phyloP scores from a whole-genome alignment of 2,888 invertebrate species.

The Pediacus dermestoides region DNA sequence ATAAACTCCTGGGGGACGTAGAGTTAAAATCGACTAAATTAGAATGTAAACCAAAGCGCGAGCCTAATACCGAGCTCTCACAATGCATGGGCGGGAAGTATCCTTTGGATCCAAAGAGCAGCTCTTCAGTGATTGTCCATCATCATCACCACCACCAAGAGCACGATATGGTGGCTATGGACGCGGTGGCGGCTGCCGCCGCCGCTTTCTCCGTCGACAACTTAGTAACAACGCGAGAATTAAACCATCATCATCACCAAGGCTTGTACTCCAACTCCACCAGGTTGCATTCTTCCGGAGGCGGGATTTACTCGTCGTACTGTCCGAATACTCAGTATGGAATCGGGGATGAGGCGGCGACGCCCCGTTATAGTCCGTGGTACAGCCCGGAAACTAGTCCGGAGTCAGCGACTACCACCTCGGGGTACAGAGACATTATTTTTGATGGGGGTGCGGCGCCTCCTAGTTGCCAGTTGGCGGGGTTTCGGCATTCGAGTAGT shows the following conservation, averaged over 20 bases:
- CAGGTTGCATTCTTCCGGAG: constrained; percentile 51
- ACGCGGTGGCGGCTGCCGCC: constrained; percentile 43
- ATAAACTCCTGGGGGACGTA: constrained; percentile 51
- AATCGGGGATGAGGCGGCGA: constrained; percentile 43
- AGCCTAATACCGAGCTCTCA: constrained; percentile 59
- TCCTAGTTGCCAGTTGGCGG: constrained; percentile 50
- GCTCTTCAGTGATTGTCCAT: constrained; percentile 48
- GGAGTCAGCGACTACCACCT: constrained; percentile 42
- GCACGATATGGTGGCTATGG: constrained; percentile 45
- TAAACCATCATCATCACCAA: no score
- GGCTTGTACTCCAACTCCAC: constrained; percentile 40
- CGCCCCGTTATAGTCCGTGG: constrained; percentile 52
- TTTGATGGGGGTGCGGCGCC: constrained; percentile 46
- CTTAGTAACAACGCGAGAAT: constrained; percentile 55
- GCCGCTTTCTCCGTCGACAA: constrained; percentile 62
- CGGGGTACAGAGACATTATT: constrained; percentile 45
- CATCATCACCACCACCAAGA: constrained; percentile 47
- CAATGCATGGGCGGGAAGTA: constrained; percentile 51
- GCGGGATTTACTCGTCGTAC: constrained; percentile 57
- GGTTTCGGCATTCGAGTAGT: constrained; percentile 52
- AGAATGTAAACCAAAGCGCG: constrained; percentile 68
- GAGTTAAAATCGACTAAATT: constrained; percentile 41
- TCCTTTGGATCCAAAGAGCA: constrained; percentile 43
- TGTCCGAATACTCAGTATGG: constrained; percentile 50
- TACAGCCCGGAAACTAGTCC: constrained; percentile 55